These are phyloP conservation scores for Clistopyga incitator DNA, from an alignment of 2,888 invertebrate species.

Conservation along the genomic window DNA sequence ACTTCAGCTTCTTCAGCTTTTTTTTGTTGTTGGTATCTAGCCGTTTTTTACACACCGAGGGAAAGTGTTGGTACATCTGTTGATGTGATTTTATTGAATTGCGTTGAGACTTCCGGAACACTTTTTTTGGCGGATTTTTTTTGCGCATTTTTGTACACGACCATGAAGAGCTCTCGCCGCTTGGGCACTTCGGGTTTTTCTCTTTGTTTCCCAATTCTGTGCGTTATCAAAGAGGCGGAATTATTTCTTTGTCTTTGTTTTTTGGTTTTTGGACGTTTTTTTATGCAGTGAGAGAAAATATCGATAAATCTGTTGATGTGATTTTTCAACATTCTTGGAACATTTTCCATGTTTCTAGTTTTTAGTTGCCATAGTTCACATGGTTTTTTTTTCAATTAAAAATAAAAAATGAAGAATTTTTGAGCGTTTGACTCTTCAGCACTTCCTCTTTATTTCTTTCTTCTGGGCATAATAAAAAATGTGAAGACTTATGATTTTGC, in stretches of 20 bases:
- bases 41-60: not conserved
- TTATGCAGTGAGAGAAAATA: not conserved
- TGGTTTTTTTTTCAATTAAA: no score
- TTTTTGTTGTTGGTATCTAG: not conserved
- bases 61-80: no score
- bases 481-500: not conserved
- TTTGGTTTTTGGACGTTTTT: not conserved
- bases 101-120: not conserved
- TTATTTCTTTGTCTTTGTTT: not conserved
- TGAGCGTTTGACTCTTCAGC: no score
- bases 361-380: no score
- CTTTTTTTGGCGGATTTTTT: no score
- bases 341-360: constrained; percentile 64
- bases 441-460: not conserved
- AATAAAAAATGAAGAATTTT: no score
- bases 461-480: not conserved
- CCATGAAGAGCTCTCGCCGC: no score
- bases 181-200: no score
- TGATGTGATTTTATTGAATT: not conserved
- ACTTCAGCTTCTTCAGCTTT: not conserved
- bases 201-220: no score
- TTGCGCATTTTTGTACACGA: no score
- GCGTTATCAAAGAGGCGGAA: no score
- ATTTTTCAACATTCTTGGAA: not conserved
- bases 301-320: not conserved